phyloP scores from a whole-genome alignment of 2,888 invertebrate species.

The Mechanitis messenoides region DNA sequence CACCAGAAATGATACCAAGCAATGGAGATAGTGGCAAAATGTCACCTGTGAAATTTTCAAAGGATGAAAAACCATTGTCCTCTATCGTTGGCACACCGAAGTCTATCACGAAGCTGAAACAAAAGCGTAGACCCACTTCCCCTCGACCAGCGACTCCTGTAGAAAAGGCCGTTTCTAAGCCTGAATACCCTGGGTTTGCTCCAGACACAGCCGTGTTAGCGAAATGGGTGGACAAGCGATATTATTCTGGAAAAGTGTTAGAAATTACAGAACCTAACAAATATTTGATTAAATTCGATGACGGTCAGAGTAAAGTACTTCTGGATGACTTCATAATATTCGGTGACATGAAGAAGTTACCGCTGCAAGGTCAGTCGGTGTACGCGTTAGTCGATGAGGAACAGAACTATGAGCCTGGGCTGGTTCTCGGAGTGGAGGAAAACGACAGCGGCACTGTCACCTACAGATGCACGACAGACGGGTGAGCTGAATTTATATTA shows the following conservation, averaged over 20 bases:
- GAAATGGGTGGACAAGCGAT: slow-evolving; percentile 81
- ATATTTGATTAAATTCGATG: slow-evolving; percentile 79
- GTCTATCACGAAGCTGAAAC: slow-evolving; percentile 62
- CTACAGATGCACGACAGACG: slow-evolving; percentile 69
- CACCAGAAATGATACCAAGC: slow-evolving; percentile 68
- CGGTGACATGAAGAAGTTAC: slow-evolving; percentile 68
- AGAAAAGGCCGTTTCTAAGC: slow-evolving; percentile 51
- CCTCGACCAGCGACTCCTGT: slow-evolving; percentile 67
- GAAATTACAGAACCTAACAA: slow-evolving; percentile 76
- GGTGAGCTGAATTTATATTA: slow-evolving; percentile 43
- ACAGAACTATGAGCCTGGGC: slow-evolving; percentile 73
- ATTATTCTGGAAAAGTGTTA: slow-evolving; percentile 79
- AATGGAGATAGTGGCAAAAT: slow-evolving; percentile 55
- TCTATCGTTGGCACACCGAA: slow-evolving; percentile 61
- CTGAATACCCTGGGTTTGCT: slow-evolving; percentile 57
- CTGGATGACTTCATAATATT: slow-evolving; percentile 79
- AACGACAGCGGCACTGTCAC: slow-evolving; percentile 63
- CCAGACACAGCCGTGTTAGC: slow-evolving; percentile 77
- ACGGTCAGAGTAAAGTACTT: slow-evolving; percentile 76
- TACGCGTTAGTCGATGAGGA: slow-evolving; percentile 74
- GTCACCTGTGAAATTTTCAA: slow-evolving; percentile 53
- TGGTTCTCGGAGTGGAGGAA: slow-evolving; percentile 67
- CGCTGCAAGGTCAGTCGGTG: slow-evolving; percentile 72
- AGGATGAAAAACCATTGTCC: slow-evolving; percentile 60
- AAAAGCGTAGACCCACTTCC: slow-evolving; percentile 60